A percentile compares a stretch with the other conserved stretches of the same genome.
Conservation (phyloP, 2,888 invertebrate genomes). For the Entomobrya proxima region DNA sequence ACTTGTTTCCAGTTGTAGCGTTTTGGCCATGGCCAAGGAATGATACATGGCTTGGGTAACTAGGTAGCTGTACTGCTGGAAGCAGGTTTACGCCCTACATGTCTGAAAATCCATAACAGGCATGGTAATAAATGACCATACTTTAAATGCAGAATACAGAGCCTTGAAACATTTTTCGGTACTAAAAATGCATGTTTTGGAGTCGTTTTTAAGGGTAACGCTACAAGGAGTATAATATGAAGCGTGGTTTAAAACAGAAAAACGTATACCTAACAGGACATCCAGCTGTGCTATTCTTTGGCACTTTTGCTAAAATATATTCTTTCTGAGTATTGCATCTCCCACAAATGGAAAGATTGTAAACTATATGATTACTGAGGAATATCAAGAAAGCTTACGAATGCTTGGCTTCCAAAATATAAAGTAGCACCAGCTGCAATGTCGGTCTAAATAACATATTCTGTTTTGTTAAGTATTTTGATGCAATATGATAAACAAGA, state of each 20-base stretch:
- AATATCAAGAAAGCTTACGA: no score
- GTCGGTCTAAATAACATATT: not conserved
- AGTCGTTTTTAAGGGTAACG: no score
- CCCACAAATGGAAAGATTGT: no score
- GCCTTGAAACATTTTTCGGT: not conserved
- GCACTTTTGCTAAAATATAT: no score
- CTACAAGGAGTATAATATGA: no score
- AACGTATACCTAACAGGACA: no score
- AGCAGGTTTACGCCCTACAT: not conserved
- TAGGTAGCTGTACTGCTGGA: not conserved
- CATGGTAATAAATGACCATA: not conserved
- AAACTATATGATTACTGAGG: no score
- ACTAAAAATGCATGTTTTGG: not conserved
- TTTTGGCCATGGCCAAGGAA: no score
- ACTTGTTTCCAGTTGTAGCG: no score
- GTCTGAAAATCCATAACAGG: not conserved
- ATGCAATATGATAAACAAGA: not conserved
- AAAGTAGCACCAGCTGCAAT: not conserved
- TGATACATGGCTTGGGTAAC: not conserved
- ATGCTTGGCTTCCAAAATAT: not conserved
- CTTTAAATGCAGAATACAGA: not conserved
- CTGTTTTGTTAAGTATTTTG: not conserved
- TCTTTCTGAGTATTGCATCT: no score
- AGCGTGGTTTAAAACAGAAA: no score
- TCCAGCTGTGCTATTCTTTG: no score